Base-by-base conservation (phyloP, 2,113 vertebrate genomes). In the Cygnus atratus region DNA sequence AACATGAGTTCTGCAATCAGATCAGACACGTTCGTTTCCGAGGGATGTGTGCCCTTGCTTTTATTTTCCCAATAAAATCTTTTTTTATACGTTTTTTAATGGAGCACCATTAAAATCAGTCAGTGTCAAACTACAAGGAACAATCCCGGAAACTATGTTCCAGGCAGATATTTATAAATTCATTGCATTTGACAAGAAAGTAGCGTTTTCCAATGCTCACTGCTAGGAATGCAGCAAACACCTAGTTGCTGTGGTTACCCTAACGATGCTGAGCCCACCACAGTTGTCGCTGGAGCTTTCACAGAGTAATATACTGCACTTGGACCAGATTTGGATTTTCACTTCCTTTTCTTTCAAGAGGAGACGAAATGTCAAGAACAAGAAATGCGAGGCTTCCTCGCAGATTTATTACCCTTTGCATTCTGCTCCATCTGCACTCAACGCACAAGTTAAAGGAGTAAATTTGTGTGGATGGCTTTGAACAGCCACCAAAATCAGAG, bases 161-260 rank as follows among this genome's bases (percentile, higher is more conserved):
- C 72, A 68, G 75, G 70, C 61, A 67, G 88, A 57, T 31, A 87
- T 94, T 93, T 93, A 72, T 72, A 87, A 95, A 85, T 44, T 12
- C 52, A 41, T 62, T 2, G 1, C 13, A 16, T 82, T 44, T 94
- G 83, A 72, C 52, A 79, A 81, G 86, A 79, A 92, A 75, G 35
- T 44, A 87, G 63, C 75, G 61, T 83, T 94, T 96, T 71, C 26
- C 48, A 82, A 24, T 48, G 48, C 26, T 92, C 39, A 10, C 33
- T 17, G 58, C 5, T 18, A 15, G 33, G 59, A 84, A 13, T 3
- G 6, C 44, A 84, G n/a, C 70, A 61, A 41, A 16, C 54, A 59
- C 39, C 61, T 4, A 33, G 94, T 96, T 97, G 93, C 96, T 90
- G 94, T 96, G 91, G 93, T 97, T 95, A 96, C 93, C 84, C 74